Percentiles rank a stretch among this genome's conserved stretches.
phyloP scores from a whole-genome alignment of 2,797 vertebrate genomes.

The Falco novaeseelandiae region DNA sequence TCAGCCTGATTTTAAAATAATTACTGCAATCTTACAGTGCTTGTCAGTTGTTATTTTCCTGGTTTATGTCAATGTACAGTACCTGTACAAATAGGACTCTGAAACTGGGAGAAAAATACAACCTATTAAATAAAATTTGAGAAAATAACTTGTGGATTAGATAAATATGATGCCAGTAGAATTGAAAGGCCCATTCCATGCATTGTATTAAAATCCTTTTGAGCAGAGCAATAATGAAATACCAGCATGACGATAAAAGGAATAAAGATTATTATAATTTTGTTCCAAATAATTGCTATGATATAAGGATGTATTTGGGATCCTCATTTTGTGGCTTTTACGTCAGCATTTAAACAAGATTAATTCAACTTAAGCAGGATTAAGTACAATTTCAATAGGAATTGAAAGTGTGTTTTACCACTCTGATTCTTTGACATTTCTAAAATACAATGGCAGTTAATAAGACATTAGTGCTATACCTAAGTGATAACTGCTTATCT shows the following conservation, averaged over 20 bases:
- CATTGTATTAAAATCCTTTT: constrained; percentile 32
- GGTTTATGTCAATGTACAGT: constrained; percentile 43
- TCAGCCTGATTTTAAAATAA: constrained; percentile 75
- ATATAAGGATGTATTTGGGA: constrained; percentile 31
- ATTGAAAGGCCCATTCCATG: background rate
- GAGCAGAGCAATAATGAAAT: constrained; percentile 53
- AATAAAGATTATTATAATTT: constrained; percentile 62
- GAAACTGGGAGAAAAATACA: constrained; percentile 20
- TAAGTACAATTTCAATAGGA: constrained; percentile 21
- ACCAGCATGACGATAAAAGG: background rate
- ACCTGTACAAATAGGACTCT: constrained; percentile 31
- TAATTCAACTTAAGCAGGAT: constrained; percentile 49
- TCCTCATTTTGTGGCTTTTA: constrained; percentile 54
- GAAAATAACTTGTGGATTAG: constrained; percentile 20
- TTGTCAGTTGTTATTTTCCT: constrained; percentile 63
- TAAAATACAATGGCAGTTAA: background rate
- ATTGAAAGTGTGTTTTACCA: background rate
- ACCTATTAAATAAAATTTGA: constrained; percentile 39
- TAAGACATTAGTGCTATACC: background rate
- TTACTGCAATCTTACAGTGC: constrained; percentile 68
- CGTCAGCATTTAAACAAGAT: constrained; percentile 58
- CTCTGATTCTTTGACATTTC: background rate
- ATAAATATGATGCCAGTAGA: constrained; percentile 9
- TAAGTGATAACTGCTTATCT: background rate
- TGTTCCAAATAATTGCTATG: constrained; percentile 48